Base-by-base conservation (phyloP, 2,797 vertebrate species). In the Mionectes olivaceus region DNA sequence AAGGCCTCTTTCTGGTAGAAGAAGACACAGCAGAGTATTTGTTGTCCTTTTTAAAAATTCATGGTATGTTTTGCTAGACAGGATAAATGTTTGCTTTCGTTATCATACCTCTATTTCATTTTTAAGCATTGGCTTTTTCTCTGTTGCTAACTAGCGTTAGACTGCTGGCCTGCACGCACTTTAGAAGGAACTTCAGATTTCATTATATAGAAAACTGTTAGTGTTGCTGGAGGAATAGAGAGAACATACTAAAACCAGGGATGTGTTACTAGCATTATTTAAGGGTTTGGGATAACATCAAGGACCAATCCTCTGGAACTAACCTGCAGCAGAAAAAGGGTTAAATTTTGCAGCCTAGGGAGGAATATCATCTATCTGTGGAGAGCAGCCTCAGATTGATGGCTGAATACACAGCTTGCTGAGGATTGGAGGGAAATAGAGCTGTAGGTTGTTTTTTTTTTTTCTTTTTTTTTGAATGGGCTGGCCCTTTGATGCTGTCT, bases 151-250 rank as follows among this genome's bases (percentile, higher is more conserved):
- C 55, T 70, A n/a, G 23, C n/a, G n/a, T 57, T 27, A 64, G 23
- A 33, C 35, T 65, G 23, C 19, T 69, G 71, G 13, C 9, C 63
- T 71, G n/a, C 19, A 32, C 46, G 30, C 10, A 22, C 17, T 53
- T 87, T 43, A 65, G 63, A 71, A 85, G 10, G 30, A 70, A 67
- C 44, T 90, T 80, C 35, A 35, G 28, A 52, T 90, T 90, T 75
- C 19, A 3, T 46, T 27, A 57, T 9, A 15, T 24, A 50, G 55
- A 88, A 81, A 63, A 2, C 17, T 28, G 4, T 43, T 55, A 84
- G 9, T 11, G 43, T 59, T 30, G 44, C 44, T 52, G 37, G 33
- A 61, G 3, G 27, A 49, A 22, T 59, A 15, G 28, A 64, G 5
- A 19, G 19, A 76, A 53, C 3, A 1, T 59, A 23, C 27, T 93